A percentile compares a stretch with the other conserved stretches of the same genome.
These are phyloP conservation scores for Melitaea athalia DNA, from an alignment of 2,888 invertebrate species.

Conservation along the genomic window DNA sequence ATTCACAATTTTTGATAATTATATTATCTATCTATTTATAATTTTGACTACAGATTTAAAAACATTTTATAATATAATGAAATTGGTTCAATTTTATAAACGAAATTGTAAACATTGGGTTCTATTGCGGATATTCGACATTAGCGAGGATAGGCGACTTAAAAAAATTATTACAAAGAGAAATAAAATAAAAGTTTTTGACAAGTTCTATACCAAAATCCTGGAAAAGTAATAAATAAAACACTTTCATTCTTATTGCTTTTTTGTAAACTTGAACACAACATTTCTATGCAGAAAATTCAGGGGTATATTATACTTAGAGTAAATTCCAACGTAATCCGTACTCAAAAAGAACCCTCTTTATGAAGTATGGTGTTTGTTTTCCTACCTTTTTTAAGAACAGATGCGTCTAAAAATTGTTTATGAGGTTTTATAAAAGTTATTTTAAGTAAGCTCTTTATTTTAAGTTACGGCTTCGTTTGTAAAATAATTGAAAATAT, in stretches of 20 bases:
- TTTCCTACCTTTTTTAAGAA: constrained; percentile 58
- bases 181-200: not conserved
- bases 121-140: no score
- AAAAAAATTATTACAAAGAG: not conserved
- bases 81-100: no score
- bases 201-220: constrained; percentile 9
- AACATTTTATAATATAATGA: no score
- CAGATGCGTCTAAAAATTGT: constrained; percentile 53
- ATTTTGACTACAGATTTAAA: no score
- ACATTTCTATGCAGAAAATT: constrained; percentile 49
- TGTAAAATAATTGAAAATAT: not conserved
- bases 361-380: constrained; percentile 47
- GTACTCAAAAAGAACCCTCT: constrained; percentile 47
- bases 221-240: constrained; percentile 22
- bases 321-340: constrained; percentile 58
- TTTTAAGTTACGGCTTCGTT: not conserved
- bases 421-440: constrained; percentile 27
- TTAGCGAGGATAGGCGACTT: no score
- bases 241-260: constrained; percentile 35
- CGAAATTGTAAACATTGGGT: no score
- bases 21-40: no score
- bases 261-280: constrained; percentile 40
- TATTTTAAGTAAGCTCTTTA: constrained; percentile 19
- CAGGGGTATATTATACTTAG: constrained; percentile 49
- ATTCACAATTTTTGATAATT: no score